Conservation (phyloP, 2,113 vertebrate genomes). For the Phocoena phocoena region DNA sequence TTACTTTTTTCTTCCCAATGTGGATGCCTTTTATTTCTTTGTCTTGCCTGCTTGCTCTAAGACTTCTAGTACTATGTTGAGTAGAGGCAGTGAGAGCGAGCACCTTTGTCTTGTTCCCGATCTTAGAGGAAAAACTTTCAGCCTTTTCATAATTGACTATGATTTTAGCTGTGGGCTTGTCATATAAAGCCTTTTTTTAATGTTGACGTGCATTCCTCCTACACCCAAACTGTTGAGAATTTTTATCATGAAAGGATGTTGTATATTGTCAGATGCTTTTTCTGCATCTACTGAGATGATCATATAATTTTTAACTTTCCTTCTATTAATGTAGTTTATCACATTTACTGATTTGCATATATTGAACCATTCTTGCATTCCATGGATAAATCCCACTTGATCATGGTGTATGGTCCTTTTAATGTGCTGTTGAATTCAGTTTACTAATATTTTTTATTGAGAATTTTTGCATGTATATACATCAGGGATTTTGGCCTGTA, state of each 20-base stretch:
- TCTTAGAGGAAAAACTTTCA: not conserved
- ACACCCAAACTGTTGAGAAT: not conserved
- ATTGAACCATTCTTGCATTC: not conserved
- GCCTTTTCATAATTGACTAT: not conserved
- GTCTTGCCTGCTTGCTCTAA: not conserved
- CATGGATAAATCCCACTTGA: not conserved
- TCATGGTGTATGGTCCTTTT: not conserved
- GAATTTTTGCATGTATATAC: not conserved
- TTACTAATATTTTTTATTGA: not conserved
- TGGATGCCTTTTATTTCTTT: not conserved
- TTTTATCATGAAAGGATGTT: not conserved
- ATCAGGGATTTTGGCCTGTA: not conserved
- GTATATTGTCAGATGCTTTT: not conserved
- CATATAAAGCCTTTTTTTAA: not conserved
- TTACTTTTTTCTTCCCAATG: not conserved
- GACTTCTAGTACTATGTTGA: not conserved
- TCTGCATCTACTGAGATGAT: not conserved
- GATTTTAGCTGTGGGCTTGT: not conserved
- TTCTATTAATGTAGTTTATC: not conserved
- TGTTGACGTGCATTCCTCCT: not conserved
- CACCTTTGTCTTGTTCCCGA: not conserved
- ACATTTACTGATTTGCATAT: not conserved
- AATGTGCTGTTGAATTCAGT: not conserved
- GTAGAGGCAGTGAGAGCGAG: not conserved
- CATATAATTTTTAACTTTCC: not conserved